Evolutionary conservation across 2,113 vertebrate species (phyloP), one percentile per base, ranked within the genome.

Genomic region (Mohoua ochrocephala): DNA sequence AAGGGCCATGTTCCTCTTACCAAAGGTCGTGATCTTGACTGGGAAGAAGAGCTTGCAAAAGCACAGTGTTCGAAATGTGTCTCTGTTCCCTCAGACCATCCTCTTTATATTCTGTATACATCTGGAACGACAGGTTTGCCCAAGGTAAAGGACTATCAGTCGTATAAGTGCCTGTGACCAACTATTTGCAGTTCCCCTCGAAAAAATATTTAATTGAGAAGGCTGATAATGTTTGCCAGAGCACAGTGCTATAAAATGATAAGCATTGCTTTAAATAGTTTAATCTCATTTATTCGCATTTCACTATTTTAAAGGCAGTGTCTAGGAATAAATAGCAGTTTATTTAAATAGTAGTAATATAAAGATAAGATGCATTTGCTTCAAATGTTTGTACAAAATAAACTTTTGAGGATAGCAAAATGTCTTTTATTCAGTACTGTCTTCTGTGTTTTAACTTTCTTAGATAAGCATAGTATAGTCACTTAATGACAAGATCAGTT

Each of bases 61-160:
- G 98, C 99, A 71, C 95, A 81, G 10, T 97, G 95, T 9, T 99
- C 98, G 15, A 98, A 99, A 61, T 99, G 99, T 82, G 98, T 99
- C 31, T 86, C 99, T 0, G 95, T 99, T 47, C 97, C 98, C 57
- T 99, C 99, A 30, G 97, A 98, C 79, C 99, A 99, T 76, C 99
- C 99, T 0, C 98, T 99, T 49, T 99, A 99, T 57, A 98, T 99
- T 96, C 98, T 99, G 30, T 99, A 99, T 91, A 99, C 99, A 13
- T 99, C 99, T 16, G 99, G 99, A 70, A 99, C 99, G 75, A 99
- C 99, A 2, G 99, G 99, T 13, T 95, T 98, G 6, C 99, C 99
- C 21, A 99, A 99, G 99, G 99, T 99, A 97, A 71, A 71, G 13
- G 10, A 9, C n/a, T 88, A 1, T 80, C 61, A 94, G 35, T 64